A percentile compares a stretch with the other conserved stretches of the same genome.
Evolutionary conservation across 2,888 invertebrate species (phyloP).

Genomic region (Catocala fraxini): DNA sequence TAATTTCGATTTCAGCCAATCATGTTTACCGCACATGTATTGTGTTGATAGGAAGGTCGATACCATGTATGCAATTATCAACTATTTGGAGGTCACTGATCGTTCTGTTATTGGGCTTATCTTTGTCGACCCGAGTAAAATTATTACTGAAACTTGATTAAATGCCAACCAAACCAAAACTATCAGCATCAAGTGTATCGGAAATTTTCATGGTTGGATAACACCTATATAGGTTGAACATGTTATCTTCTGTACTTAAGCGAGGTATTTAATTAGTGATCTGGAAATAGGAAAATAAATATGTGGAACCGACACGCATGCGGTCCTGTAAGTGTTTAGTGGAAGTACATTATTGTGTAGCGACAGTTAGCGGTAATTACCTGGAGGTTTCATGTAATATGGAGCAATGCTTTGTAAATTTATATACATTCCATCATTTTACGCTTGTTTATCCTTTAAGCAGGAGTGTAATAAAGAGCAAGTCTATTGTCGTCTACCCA

Average conservation of each 20-base stretch:
- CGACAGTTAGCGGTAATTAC: slow-evolving; percentile 1
- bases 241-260: slow-evolving; percentile 11
- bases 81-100: slow-evolving; percentile 64
- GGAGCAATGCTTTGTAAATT: background rate
- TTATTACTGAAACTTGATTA: slow-evolving; percentile 67
- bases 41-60: slow-evolving; percentile 50
- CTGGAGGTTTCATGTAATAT: slow-evolving; percentile 1
- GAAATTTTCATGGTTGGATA: slow-evolving; percentile 73
- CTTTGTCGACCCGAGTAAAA: slow-evolving; percentile 59
- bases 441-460: no score
- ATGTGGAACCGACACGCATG: slow-evolving; percentile 4
- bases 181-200: slow-evolving; percentile 68
- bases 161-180: slow-evolving; percentile 65
- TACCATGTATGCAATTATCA: slow-evolving; percentile 48
- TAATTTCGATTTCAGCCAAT: slow-evolving; percentile 18
- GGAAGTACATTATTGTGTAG: slow-evolving; percentile 6
- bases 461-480: no score
- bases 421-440: no score
- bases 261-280: slow-evolving; percentile 12
- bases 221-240: slow-evolving; percentile 48
- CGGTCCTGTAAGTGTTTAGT: slow-evolving; percentile 3
- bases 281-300: slow-evolving; percentile 10
- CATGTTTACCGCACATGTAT: slow-evolving; percentile 32
- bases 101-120: slow-evolving; percentile 65
- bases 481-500: no score